Evolutionary conservation across 2,113 vertebrate species (phyloP), one percentile per base, ranked within the genome.

Genomic region (Cinclus mexicanus): DNA sequence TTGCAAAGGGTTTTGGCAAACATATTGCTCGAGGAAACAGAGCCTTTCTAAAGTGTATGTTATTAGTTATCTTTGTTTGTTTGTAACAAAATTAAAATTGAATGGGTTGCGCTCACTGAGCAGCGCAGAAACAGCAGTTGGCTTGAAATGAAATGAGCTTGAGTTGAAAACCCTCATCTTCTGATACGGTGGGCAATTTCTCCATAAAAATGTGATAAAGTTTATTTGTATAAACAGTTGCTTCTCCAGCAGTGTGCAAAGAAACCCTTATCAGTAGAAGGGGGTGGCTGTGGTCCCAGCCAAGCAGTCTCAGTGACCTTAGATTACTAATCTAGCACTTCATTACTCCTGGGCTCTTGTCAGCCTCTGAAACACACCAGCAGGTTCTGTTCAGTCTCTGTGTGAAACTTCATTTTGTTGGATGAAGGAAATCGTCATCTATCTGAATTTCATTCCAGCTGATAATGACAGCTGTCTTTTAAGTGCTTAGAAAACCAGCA

Each of bases 61-160:
- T 94, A 74, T 80, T 94, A 92, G 71, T 96, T 92, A 52, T 83
- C 39, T 91, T 80, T 83, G 37, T 55, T 87, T 92, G 68, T 77
- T 87, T 93, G 72, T 53, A 80, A 47, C 21, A 16, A 87, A 93
- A 94, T 94, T 92, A 67, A 87, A 91, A 77, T 74, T 42, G 84
- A 83, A 90, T 83, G 56, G n/a, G 29, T 59, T 47, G 33, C 50
- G 75, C 92, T 93, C 76, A 59, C 47, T 83, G 85, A 95, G 87
- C 75, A 87, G 78, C 47, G 35, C 47, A 91, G 70, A 90, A 94
- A 67, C 90, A 93, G 87, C 82, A 88, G 85, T 81, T 70, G 85
- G 42, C 79, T 86, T 67, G 71, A 80, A 83, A 82, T 2, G 5
- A 90, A 89, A 69, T 26, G 44, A 96, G 63, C 88, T 92, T 2